These are phyloP conservation scores for Falcunculus frontatus DNA, from an alignment of 2,113 vertebrate genomes.

Conservation along the genomic window DNA sequence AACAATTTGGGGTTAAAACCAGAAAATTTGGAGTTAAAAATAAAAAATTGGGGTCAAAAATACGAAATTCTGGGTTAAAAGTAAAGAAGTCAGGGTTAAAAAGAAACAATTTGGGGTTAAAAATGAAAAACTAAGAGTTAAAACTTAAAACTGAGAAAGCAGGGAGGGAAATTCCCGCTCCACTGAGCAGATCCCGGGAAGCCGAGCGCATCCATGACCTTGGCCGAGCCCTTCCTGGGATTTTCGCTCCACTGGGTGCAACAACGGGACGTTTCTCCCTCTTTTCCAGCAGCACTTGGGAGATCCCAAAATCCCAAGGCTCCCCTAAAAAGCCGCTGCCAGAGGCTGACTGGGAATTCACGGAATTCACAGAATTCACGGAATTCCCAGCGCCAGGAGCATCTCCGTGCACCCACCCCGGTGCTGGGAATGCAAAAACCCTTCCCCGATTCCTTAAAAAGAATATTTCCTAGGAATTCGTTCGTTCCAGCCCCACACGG, in stretches of 20 bases:
- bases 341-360: not conserved
- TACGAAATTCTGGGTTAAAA: not conserved
- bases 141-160: too few species aligned
- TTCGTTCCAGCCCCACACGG: rapidly evolving
- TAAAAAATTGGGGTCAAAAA: too few species aligned
- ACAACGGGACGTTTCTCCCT: not conserved
- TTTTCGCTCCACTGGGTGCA: not conserved
- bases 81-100: too few species aligned
- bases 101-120: too few species aligned
- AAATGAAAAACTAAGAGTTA: too few species aligned
- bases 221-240: not conserved
- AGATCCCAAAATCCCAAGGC: not conserved
- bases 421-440: not conserved
- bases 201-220: not conserved
- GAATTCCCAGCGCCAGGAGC: not conserved
- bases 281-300: not conserved
- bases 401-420: not conserved
- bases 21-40: not conserved
- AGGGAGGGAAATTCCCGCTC: not conserved
- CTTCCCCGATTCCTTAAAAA: not conserved
- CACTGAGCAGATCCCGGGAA: not conserved
- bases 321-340: not conserved
- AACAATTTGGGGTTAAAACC: not conserved
- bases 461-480: not conserved
- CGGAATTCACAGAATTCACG: not conserved